Base-by-base conservation (phyloP, 2,797 vertebrate species). In the Artibeus jamaicensis region DNA sequence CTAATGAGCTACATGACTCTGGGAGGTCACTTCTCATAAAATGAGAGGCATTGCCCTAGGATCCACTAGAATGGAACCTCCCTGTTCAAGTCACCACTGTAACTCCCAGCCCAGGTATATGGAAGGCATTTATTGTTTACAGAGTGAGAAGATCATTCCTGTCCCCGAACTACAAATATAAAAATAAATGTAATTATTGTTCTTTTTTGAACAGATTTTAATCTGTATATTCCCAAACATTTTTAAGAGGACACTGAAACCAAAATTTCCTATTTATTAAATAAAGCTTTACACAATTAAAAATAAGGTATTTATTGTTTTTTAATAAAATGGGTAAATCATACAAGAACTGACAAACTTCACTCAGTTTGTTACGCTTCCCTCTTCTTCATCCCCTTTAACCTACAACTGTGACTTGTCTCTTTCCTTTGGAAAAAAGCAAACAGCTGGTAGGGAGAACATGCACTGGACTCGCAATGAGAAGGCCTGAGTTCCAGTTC, bases 1-100 rank as follows among this genome's bases (percentile, higher is more conserved):
- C 73, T 92, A 92, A 95, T 57, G 55, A 93, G 77, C 59, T 91
- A 71, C 50, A 77, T 93, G 96, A 96, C 96, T 95, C 94, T 96
- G 94, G 83, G 62, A 96, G 81, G 65, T 86, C 46, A 88, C 59
- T 76, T 89, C 86, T 77, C 48, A 8, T 86, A 92, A 96, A 95
- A 93, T 46, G n/a, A 96, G 90, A 94, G 70, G 73, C 53, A 37
- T 70, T 18, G 48, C 68, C 73, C 44, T 39, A 73, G 85, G 77
- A 65, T 37, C 21, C 44, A 65, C 48, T 46, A 89, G 91, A 91
- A 87, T 57, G 81, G 5, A 44, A 44, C 44, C 44, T 44, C 44
- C 44, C 9, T 53, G 81, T 91, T 91, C 70, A 83, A 19, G 21
- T 67, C 15, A n/a, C 14, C 37, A 55, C 26, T 48, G 9, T 21